Conservation (phyloP, 2,888 invertebrate species). For the Cantharis rufa region DNA sequence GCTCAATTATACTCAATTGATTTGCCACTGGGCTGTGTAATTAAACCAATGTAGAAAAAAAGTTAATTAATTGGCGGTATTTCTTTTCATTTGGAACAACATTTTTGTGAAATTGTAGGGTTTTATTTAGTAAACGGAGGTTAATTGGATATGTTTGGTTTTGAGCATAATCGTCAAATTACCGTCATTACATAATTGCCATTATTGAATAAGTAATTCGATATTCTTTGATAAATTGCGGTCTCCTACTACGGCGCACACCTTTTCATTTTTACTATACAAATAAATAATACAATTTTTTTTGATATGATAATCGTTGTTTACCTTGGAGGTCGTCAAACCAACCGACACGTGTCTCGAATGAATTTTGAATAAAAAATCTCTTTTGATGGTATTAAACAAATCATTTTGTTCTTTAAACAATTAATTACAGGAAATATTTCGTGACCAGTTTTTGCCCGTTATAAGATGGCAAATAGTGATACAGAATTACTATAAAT, state of each 20-base stretch:
- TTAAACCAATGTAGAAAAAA: neutral
- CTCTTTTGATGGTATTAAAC: neutral
- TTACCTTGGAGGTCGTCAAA: neutral
- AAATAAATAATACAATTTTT: neutral
- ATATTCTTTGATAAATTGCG: neutral
- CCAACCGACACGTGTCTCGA: neutral
- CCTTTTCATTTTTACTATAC: neutral
- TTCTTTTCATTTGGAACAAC: neutral
- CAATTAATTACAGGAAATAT: constrained; percentile 2
- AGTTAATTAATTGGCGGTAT: neutral
- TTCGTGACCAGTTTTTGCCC: neutral
- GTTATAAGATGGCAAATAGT: neutral
- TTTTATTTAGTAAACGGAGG: neutral
- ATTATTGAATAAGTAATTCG: neutral
- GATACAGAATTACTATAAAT: neutral
- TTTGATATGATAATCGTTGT: neutral
- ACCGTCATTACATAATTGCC: neutral
- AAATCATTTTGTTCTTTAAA: neutral
- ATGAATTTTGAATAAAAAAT: neutral
- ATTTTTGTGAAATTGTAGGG: neutral
- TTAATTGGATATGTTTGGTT: neutral
- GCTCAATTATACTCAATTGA: neutral
- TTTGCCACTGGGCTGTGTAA: neutral
- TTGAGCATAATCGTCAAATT: neutral
- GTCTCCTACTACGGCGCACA: neutral